Evolutionary conservation across 2,113 vertebrate genomes (phyloP), one percentile per base, ranked within the genome.

Genomic region (Salvator merianae): DNA sequence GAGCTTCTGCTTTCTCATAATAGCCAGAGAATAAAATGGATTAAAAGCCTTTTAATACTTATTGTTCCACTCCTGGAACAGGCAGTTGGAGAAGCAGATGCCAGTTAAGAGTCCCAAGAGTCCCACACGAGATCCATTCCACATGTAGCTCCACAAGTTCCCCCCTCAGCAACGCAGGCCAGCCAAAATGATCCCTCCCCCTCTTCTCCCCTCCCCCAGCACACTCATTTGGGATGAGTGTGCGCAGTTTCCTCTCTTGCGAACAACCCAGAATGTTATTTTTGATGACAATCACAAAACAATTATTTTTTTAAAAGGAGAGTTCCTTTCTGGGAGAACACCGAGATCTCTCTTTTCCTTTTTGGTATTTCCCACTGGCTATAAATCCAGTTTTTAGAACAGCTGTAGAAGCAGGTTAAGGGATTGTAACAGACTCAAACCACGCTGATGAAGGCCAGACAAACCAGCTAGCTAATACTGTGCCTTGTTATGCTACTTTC

Each of bases 41-140:
- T 87, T 71, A 78, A 82, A 50, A 87, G 68, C 55, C 32, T 82
- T 83, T 82, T 82, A 78, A 78, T 83, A 53, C 53, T 78, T 83
- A 73, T 87, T 83, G 66, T 77, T 86, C 85, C 40, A 26, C 32
- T 63, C 79, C 38, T 77, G 85, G 65, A 82, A 77, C 43, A 82
- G 68, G 40, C 59, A 78, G 70, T 74, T 74, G 74, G 38, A 82
- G 73, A 74, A 82, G 55, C 74, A 73, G 68, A 78, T 78, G 74
- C 74, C 80, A 78, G 66, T 82, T 82, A 82, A 32, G 32, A 50
- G 40, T 50, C 74, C 53, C 36, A 24, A 5, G 66, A 63, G 75
- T 70, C 7, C 72, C 32, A 26, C 38, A 71, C 75, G 80, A 65
- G 55, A 16, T 77, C 68, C 32, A 47, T n/a, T 77, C 75, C 85